Percentiles rank a stretch among this genome's conserved stretches.
Evolutionary conservation across 2,888 invertebrate genomes (phyloP).

Genomic region (Drymonia ruficornis): DNA sequence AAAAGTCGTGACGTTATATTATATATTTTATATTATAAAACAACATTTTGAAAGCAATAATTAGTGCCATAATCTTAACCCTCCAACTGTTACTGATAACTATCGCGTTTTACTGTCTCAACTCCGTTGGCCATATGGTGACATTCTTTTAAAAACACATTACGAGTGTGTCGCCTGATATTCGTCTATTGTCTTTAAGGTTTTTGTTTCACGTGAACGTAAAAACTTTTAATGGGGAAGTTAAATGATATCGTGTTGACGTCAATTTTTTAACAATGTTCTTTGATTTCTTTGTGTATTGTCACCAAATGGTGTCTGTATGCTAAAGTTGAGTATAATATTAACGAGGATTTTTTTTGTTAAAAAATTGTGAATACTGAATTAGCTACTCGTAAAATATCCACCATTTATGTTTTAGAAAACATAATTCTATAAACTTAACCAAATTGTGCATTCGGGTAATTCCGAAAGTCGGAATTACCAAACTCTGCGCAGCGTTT

Average conservation of each 20-base stretch:
- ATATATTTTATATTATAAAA: neutral
- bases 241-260: constrained; percentile 24
- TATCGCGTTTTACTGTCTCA: constrained; percentile 60
- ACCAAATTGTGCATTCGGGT: no score
- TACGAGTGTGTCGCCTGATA: constrained; percentile 25
- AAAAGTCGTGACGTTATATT: no score
- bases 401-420: no score
- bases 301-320: constrained; percentile 1
- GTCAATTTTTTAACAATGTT: constrained; percentile 16
- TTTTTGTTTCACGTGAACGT: constrained; percentile 28
- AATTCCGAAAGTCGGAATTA: no score
- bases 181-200: constrained; percentile 39
- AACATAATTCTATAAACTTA: no score
- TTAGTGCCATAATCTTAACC: constrained; percentile 44
- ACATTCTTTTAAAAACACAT: constrained; percentile 55
- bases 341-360: no score
- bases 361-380: no score
- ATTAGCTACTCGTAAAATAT: no score
- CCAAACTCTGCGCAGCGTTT: no score
- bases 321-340: neutral
- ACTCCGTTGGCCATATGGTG: constrained; percentile 64
- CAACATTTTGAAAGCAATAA: constrained; percentile 19
- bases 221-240: constrained; percentile 34
- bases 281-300: constrained; percentile 1
- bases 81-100: constrained; percentile 66